phyloP scores from a whole-genome alignment of 2,797 vertebrate genomes.

The Eremophila alpestris region DNA sequence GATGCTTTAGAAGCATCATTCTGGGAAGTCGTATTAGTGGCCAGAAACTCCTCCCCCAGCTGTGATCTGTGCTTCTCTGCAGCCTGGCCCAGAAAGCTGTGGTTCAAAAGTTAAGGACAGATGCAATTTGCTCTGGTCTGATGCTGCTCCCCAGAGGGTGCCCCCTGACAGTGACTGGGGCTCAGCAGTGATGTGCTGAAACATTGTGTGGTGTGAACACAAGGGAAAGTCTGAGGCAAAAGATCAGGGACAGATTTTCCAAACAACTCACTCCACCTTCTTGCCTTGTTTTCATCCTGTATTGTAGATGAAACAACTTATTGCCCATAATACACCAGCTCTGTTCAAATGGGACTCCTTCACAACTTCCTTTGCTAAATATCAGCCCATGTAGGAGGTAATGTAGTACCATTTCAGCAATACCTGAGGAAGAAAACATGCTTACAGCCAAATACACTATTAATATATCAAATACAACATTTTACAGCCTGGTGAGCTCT shows the following conservation, averaged over 20 bases:
- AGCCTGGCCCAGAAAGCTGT: neutral
- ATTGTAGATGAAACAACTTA: neutral
- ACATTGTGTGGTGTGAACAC: accelerated
- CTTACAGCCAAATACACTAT: neutral
- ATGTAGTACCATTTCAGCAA: neutral
- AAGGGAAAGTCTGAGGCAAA: neutral
- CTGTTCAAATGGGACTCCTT: neutral
- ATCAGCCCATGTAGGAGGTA: neutral
- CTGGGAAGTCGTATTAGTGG: neutral
- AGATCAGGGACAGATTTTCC: neutral
- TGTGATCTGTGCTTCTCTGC: neutral
- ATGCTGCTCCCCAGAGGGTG: neutral
- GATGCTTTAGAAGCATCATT: neutral
- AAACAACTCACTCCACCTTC: neutral
- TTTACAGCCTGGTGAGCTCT: neutral
- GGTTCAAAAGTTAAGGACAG: neutral
- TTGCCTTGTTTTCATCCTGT: neutral
- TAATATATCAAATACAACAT: neutral
- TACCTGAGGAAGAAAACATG: neutral
- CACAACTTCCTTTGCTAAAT: neutral
- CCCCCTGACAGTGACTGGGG: accelerated
- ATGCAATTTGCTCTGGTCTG: neutral
- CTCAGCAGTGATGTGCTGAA: neutral
- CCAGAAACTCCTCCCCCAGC: neutral
- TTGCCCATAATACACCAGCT: neutral